Percentiles rank a stretch among this genome's conserved stretches.
phyloP scores from a whole-genome alignment of 1,140 invertebrate genomes.

The Drosophila arawakana region DNA sequence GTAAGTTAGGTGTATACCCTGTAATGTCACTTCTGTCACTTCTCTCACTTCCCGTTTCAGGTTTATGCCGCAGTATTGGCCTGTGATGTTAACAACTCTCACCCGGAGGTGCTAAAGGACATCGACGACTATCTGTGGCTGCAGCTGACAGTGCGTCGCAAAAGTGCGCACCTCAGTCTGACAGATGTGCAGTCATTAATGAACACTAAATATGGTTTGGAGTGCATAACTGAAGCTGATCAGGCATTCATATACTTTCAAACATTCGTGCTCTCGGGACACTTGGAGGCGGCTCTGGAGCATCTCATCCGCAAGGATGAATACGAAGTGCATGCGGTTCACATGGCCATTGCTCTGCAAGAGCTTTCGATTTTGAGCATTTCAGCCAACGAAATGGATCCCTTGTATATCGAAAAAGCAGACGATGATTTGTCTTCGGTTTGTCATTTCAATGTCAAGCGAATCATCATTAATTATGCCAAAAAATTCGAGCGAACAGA shows the following conservation, averaged over 20 bases:
- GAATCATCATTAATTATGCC: conserved; percentile 9
- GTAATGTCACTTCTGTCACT: not conserved
- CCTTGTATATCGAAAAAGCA: not conserved
- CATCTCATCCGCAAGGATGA: not conserved
- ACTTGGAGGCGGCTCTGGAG: conserved; percentile 19
- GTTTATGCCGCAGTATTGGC: conserved; percentile 2
- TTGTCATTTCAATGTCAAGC: conserved; percentile 12
- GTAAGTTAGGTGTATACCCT: not conserved
- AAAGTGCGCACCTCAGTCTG: not conserved
- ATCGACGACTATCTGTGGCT: conserved; percentile 14
- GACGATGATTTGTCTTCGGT: not conserved
- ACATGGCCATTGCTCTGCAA: conserved; percentile 24
- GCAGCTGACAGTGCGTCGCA: conserved; percentile 6
- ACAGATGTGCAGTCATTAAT: not conserved
- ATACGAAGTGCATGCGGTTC: conserved; percentile 7
- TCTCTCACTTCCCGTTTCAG: not conserved
- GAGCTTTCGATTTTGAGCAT: not conserved
- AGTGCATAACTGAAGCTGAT: not conserved
- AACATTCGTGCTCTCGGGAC: conserved; percentile 4
- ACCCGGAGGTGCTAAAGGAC: not conserved
- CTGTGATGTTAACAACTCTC: not conserved
- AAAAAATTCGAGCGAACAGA: not conserved
- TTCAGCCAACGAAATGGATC: not conserved
- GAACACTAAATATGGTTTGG: not conserved
- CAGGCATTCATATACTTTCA: not conserved